Evolutionary conservation across 2,113 vertebrate species (phyloP), one percentile per base, ranked within the genome.

Genomic region (Orientallactaga bullata): DNA sequence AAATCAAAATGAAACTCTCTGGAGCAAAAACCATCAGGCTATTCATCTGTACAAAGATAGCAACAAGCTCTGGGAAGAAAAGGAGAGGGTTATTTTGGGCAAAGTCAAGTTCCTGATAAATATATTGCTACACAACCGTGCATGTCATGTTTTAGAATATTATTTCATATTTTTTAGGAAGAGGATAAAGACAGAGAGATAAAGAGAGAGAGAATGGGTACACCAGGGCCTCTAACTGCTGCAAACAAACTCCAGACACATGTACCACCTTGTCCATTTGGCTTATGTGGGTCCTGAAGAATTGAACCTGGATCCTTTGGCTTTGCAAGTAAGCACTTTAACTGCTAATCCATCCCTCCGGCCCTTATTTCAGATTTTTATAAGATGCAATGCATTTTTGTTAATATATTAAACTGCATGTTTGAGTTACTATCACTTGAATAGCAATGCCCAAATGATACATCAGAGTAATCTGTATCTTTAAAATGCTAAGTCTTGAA

Each of bases 401-500:
- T 73, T 51, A 84, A 61, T 73, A 66, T 42, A 85, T 87, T 87
- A 85, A 85, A 35, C 3, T 65, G 32, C 2, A 73, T 2, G 65
- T 37, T 94, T 81, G 42, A 83, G 10, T 77, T 90, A 9, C 8
- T 77, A 10, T 58, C 85, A 92, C 86, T 63, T 96, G 35, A 96
- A 84, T 77, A 79, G 15, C 5, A 68, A 21, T 4, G 77, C 13
- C 60, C 35, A 93, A 92, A 39, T 80, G 3, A 26, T 60, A 37
- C 37, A 92, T 77, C 23, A 89, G 2, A 61, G 69, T 93, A 1
- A 0, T 88, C 93, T 93, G 55, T 6, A 85, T 80, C 83, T 85
- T 63, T 83, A 71, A 47, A 39, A 85, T 58, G 3, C 82, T 94
- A 78, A 93, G n/a, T 73, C 37, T 95, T 89, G 37, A 94, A 89